phyloP scores from a whole-genome alignment of 2,797 vertebrate species.

The Poeciliopsis gracilis region DNA sequence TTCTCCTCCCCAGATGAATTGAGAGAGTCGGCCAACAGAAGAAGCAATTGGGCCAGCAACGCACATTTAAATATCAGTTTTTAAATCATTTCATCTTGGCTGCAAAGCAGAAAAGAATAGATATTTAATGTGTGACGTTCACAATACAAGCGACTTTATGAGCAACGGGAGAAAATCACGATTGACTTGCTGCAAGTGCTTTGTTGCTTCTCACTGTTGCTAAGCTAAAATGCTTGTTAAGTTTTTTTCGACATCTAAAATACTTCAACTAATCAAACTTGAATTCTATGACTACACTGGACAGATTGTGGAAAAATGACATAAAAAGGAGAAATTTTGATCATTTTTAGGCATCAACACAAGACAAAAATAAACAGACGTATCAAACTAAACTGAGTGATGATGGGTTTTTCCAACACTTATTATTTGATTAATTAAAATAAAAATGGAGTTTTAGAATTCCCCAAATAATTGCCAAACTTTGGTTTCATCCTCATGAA shows the following conservation, averaged over 20 bases:
- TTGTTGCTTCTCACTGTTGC: background rate
- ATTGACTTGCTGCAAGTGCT: background rate
- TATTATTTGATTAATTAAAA: background rate
- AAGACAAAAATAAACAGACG: background rate
- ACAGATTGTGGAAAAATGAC: background rate
- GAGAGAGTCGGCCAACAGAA: background rate
- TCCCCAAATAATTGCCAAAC: background rate
- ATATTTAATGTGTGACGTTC: background rate
- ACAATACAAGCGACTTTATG: background rate
- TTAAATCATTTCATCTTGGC: background rate
- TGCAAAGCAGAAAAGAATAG: background rate
- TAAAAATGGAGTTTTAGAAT: background rate
- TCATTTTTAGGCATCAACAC: background rate
- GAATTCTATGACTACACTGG: background rate
- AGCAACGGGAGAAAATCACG: background rate
- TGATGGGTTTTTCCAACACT: background rate
- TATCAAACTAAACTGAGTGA: background rate
- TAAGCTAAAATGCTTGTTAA: background rate
- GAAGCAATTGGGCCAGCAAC: background rate
- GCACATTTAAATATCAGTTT: background rate
- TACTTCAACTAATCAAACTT: background rate
- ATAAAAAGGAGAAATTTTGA: background rate
- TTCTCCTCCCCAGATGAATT: background rate
- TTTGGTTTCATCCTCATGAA: background rate
- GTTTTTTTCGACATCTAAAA: background rate